These are phyloP conservation scores for Myotis myotis DNA, from an alignment of 2,797 vertebrate species.

Conservation along the genomic window DNA sequence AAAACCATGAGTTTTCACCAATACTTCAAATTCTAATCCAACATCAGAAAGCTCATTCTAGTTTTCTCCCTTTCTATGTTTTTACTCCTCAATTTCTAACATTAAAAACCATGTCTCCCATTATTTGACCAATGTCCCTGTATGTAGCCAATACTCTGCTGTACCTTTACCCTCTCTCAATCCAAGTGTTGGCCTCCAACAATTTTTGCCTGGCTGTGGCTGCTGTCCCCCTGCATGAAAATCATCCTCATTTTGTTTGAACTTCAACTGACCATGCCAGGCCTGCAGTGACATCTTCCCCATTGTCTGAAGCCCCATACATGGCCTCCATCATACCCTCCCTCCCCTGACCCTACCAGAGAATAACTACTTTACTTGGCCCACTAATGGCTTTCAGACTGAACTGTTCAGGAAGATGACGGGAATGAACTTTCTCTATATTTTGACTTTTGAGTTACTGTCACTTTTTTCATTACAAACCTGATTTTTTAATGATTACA, in stretches of 20 bases:
- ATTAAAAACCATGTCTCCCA: background rate
- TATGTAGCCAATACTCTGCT: background rate
- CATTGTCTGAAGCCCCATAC: background rate
- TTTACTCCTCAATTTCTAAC: background rate
- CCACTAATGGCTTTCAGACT: background rate
- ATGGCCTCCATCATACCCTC: background rate
- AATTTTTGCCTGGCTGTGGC: background rate
- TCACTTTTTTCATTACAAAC: background rate
- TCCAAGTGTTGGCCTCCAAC: background rate
- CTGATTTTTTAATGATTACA: background rate
- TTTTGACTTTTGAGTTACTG: background rate
- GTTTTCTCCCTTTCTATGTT: constrained; percentile 12
- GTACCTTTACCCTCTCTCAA: background rate
- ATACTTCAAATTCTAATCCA: background rate
- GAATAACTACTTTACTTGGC: background rate
- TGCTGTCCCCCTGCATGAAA: background rate
- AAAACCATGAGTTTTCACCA: background rate
- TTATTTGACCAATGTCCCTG: background rate
- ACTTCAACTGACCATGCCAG: background rate
- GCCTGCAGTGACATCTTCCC: background rate
- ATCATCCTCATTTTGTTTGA: background rate
- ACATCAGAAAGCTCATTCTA: background rate
- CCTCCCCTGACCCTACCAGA: background rate
- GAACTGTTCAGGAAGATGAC: background rate
- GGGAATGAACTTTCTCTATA: background rate